Conservation (phyloP, 2,888 invertebrate genomes). For the Diplazon laetatorius region DNA sequence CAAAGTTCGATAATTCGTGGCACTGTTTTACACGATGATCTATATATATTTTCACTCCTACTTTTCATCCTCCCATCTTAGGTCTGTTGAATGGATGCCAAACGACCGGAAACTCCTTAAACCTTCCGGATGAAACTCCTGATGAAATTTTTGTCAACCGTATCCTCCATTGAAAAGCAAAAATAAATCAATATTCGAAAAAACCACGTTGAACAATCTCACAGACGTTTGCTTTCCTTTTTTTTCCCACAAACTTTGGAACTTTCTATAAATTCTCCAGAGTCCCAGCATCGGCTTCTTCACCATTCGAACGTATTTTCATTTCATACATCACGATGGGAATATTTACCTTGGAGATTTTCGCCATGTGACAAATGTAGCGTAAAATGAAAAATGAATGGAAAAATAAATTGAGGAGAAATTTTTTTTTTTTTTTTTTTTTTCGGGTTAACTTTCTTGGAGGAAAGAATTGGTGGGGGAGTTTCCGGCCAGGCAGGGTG, state of each 20-base stretch:
- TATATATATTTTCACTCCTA: conserved; percentile 39
- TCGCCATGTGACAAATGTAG: conserved; percentile 31
- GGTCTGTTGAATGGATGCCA: conserved; percentile 30
- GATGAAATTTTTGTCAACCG: too few species aligned
- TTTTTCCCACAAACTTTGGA: neutral
- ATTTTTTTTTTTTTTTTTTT: conserved; percentile 62
- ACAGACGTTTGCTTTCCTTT: neutral
- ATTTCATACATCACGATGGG: conserved; percentile 39
- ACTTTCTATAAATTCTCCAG: neutral
- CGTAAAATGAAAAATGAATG: conserved; percentile 51
- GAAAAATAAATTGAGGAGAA: conserved; percentile 63
- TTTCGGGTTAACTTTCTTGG: conserved; percentile 54
- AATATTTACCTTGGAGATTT: conserved; percentile 19
- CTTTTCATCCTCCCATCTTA: conserved; percentile 11
- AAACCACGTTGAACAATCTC: neutral
- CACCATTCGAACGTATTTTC: conserved; percentile 47
- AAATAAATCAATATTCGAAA: too few species aligned
- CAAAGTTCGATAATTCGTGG: conserved; percentile 56
- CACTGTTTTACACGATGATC: conserved; percentile 42
- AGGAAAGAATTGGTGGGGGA: neutral
- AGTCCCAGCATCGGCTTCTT: neutral
- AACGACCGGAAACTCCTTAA: conserved; percentile 33
- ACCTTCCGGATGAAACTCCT: neutral
- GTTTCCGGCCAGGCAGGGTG: conserved; percentile 39
- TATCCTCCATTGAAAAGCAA: too few species aligned